Conservation (phyloP, 2,888 invertebrate species). For the Melanostoma mellinum region DNA sequence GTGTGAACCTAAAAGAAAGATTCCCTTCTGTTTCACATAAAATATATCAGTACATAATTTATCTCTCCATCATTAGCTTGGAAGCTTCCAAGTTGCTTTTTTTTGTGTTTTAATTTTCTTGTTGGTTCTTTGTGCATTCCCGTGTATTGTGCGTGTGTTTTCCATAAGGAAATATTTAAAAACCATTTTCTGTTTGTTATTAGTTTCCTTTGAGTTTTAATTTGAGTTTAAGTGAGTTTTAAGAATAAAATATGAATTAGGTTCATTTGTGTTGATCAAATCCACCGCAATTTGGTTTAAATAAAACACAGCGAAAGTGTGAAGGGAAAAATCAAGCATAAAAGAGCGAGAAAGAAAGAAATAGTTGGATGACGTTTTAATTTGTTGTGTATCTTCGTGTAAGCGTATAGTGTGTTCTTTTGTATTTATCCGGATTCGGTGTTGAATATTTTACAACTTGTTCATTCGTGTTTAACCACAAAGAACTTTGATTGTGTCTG, state of each 20-base stretch:
- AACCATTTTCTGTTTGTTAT: slow-evolving; percentile 34
- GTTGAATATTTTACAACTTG: slow-evolving; percentile 1
- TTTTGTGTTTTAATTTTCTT: slow-evolving; percentile 30
- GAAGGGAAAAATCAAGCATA: too few species aligned
- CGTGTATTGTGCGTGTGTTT: slow-evolving; percentile 6
- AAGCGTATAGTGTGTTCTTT: background rate
- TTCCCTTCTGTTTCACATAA: slow-evolving; percentile 39
- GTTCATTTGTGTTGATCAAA: too few species aligned
- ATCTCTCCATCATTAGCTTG: slow-evolving; percentile 51
- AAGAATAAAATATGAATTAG: too few species aligned
- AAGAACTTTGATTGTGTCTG: background rate
- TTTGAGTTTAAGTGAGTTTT: slow-evolving; percentile 18
- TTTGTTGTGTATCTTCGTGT: slow-evolving; percentile 25
- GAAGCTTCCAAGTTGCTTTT: slow-evolving; percentile 53
- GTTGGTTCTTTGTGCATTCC: slow-evolving; percentile 22
- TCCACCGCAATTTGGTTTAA: too few species aligned
- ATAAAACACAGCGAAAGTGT: too few species aligned
- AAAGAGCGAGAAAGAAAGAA: slow-evolving; percentile 12
- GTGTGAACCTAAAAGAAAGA: slow-evolving; percentile 26
- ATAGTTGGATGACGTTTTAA: slow-evolving; percentile 28
- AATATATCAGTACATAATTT: slow-evolving; percentile 14
- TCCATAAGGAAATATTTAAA: slow-evolving; percentile 3
- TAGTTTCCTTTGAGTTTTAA: slow-evolving; percentile 28
- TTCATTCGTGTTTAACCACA: background rate
- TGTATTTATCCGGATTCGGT: background rate